phyloP scores from a whole-genome alignment of 2,797 vertebrate species.

The Ctenopoma kingsleyae region DNA sequence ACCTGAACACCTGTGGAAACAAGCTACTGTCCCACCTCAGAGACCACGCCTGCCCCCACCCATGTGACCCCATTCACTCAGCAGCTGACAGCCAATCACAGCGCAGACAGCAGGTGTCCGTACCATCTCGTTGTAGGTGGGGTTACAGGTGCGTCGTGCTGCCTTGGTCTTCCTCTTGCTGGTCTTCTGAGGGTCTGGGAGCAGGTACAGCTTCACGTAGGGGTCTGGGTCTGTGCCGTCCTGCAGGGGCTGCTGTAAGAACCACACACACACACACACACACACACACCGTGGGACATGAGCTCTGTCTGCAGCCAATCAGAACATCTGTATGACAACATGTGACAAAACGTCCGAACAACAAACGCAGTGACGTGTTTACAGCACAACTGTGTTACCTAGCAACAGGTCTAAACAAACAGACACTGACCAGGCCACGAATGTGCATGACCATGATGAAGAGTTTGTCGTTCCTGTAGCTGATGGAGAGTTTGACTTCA shows the following conservation, averaged over 20 bases:
- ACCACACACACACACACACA: conserved; percentile 53
- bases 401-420: not conserved
- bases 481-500: conserved; percentile 96
- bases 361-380: too few relatives aligned
- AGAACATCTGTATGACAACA: accelerated
- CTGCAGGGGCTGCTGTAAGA: conserved; percentile 89
- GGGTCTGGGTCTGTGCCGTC: conserved; percentile 96
- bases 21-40: too few relatives aligned
- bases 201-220: conserved; percentile 96
- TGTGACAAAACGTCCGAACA: too few relatives aligned
- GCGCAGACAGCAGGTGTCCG: not conserved
- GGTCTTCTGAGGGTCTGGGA: conserved; percentile 95
- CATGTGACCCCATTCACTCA: too few relatives aligned
- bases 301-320: not conserved
- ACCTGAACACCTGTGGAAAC: too few relatives aligned
- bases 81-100: not conserved
- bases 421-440: conserved; percentile 88
- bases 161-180: conserved; percentile 98
- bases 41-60: too few relatives aligned
- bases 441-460: conserved; percentile 99
- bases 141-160: conserved; percentile 95
- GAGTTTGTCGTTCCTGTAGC: conserved; percentile 95
- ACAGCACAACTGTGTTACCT: not conserved
- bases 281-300: too few relatives aligned
- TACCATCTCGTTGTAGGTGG: conserved; percentile 99